phyloP scores from a whole-genome alignment of 2,797 vertebrate species.

The Hippocampus kuda region DNA sequence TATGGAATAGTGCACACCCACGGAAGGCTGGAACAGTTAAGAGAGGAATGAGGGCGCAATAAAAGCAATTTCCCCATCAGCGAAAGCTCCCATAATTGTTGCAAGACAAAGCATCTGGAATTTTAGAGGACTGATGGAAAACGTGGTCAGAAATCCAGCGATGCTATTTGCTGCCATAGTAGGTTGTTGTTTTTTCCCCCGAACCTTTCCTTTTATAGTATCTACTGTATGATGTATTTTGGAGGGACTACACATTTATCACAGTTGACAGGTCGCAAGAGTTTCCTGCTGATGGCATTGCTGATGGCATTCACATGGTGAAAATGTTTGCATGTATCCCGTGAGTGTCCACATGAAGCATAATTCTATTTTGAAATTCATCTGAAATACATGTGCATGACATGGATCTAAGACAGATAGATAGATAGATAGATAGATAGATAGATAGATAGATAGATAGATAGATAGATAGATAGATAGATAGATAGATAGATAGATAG shows the following conservation, averaged over 20 bases:
- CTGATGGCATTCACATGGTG: constrained; percentile 32
- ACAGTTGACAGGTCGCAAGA: constrained; percentile 44
- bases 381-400: constrained; percentile 6
- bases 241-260: constrained; percentile 55
- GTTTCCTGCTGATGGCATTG: constrained; percentile 38
- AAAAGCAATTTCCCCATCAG: constrained; percentile 58
- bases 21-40: constrained; percentile 28
- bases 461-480: too few species aligned
- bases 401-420: too few species aligned
- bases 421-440: too few species aligned
- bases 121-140: constrained; percentile 44
- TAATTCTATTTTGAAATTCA: constrained; percentile 11
- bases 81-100: constrained; percentile 57
- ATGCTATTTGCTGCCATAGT: constrained; percentile 39
- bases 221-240: constrained; percentile 42
- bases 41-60: constrained; percentile 46
- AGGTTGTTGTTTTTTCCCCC: constrained; percentile 5
- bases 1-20: constrained; percentile 6
- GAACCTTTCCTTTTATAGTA: constrained; percentile 45
- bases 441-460: too few species aligned
- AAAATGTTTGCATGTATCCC: constrained; percentile 26
- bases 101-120: constrained; percentile 48
- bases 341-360: constrained; percentile 12
- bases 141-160: constrained; percentile 37
- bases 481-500: too few species aligned